These are phyloP conservation scores for Brachyptera risi DNA, from an alignment of 2,888 invertebrate genomes.

Conservation along the genomic window DNA sequence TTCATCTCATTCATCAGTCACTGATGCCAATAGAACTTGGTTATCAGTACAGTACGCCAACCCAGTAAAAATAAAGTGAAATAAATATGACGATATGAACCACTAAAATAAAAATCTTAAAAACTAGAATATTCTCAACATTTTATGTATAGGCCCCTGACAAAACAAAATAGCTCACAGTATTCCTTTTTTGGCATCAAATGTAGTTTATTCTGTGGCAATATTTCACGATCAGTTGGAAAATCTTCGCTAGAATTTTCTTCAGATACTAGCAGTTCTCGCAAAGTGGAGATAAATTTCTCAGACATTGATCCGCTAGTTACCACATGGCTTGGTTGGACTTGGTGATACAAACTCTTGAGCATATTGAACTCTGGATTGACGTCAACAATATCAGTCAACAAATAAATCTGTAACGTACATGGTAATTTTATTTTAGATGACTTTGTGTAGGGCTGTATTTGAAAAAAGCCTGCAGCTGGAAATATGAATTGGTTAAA, in stretches of 20 bases:
- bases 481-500: not conserved
- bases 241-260: slow-evolving; percentile 36
- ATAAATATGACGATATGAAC: too few species aligned
- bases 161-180: too few species aligned
- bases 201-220: slow-evolving; percentile 50
- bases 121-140: too few species aligned
- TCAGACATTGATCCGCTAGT: slow-evolving; percentile 46
- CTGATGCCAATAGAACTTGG: too few species aligned
- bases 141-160: too few species aligned
- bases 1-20: too few species aligned
- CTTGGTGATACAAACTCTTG: slow-evolving; percentile 55
- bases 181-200: slow-evolving; percentile 57
- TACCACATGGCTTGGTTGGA: slow-evolving; percentile 48
- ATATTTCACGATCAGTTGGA: slow-evolving; percentile 40
- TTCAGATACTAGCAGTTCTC: slow-evolving; percentile 44
- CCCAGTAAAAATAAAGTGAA: too few species aligned
- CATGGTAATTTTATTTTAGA: too few species aligned
- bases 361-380: slow-evolving; percentile 59
- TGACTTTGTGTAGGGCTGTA: too few species aligned
- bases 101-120: too few species aligned
- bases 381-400: slow-evolving; percentile 65
- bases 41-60: too few species aligned
- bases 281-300: slow-evolving; percentile 49
- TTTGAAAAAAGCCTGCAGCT: not conserved
- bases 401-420: slow-evolving; percentile 54